These are phyloP conservation scores for Anableps anableps DNA, from an alignment of 2,797 vertebrate species.

Conservation along the genomic window DNA sequence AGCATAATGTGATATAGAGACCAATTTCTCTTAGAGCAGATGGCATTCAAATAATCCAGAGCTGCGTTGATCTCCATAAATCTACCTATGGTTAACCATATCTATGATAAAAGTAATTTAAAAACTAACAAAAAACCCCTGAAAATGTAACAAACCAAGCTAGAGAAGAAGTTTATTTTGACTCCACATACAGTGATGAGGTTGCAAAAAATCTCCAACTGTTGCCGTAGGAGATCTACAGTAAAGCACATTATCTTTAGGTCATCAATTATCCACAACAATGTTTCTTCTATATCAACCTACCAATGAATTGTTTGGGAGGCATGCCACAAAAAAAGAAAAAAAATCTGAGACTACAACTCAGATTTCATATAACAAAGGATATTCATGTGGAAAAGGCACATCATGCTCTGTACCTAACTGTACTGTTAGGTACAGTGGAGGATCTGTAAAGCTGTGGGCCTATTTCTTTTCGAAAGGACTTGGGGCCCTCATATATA, in stretches of 20 bases:
- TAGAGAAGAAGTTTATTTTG: not conserved
- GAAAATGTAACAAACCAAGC: not conserved
- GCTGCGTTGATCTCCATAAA: not conserved
- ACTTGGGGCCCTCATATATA: not conserved
- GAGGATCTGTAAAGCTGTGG: not conserved
- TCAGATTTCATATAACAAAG: not conserved
- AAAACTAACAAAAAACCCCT: not conserved
- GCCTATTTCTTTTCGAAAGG: not conserved
- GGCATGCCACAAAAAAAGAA: not conserved
- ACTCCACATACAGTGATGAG: not conserved
- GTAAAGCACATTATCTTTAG: not conserved
- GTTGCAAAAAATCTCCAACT: not conserved
- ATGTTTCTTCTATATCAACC: not conserved
- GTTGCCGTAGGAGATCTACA: not conserved
- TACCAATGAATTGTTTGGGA: not conserved
- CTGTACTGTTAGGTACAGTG: not conserved
- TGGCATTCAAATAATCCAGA: not conserved
- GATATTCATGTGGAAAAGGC: not conserved
- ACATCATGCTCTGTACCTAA: too few relatives aligned
- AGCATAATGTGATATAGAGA: not conserved
- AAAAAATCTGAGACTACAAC: not conserved
- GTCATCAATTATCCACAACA: not conserved
- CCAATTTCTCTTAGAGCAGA: not conserved
- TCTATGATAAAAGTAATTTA: not conserved
- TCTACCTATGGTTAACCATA: not conserved